Conservation (phyloP, 1,140 invertebrate species). For the Lamellibrachia luymesi region DNA sequence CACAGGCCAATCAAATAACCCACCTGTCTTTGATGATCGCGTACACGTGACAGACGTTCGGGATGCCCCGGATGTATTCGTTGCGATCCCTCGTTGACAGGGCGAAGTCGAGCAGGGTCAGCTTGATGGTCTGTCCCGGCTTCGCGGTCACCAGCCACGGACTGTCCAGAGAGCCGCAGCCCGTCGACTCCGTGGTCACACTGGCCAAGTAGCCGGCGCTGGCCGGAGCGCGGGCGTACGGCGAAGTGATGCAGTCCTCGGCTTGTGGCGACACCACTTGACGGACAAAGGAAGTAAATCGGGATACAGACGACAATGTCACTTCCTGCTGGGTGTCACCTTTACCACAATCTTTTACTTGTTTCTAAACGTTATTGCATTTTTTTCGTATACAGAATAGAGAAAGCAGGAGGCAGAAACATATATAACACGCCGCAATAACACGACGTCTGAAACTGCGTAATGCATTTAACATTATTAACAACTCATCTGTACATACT, state of each 20-base stretch:
- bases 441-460: no score
- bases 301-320: no score
- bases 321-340: no score
- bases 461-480: no score
- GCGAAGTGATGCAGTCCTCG: neutral
- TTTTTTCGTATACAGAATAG: no score
- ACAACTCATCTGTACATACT: no score
- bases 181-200: conserved; percentile 26
- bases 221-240: neutral
- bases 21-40: conserved; percentile 25
- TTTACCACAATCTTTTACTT: no score
- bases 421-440: no score
- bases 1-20: no score
- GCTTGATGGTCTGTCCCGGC: conserved; percentile 21
- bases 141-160: conserved; percentile 25
- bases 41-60: conserved; percentile 24
- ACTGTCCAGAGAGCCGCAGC: conserved; percentile 17
- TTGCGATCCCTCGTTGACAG: conserved; percentile 10
- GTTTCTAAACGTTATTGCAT: no score
- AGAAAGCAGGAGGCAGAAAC: no score
- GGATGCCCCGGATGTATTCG: neutral
- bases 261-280: neutral
- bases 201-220: conserved; percentile 26
- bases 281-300: neutral
- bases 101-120: conserved; percentile 25